These are phyloP conservation scores for Nyctibius bracteatus DNA, from an alignment of 2,113 vertebrate genomes.

Conservation along the genomic window DNA sequence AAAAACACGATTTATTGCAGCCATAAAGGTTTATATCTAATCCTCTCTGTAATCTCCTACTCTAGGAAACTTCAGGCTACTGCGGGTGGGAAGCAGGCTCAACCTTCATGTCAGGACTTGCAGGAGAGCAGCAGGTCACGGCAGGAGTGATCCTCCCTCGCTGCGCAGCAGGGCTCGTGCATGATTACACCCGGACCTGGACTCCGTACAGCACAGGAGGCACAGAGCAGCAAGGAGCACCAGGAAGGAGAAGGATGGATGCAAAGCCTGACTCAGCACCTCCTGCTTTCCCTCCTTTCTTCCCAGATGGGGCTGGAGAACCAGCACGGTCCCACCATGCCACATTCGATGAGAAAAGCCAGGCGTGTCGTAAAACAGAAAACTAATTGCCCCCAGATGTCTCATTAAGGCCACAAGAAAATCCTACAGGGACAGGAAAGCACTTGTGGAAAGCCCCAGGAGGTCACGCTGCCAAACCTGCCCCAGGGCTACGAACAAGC, in stretches of 20 bases:
- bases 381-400: slow-evolving; percentile 34
- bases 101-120: not conserved
- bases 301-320: not conserved
- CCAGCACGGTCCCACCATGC: not conserved
- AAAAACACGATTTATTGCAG: not conserved
- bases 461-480: not conserved
- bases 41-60: not conserved
- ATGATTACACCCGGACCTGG: not conserved
- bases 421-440: not conserved
- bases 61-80: not conserved
- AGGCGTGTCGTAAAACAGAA: not conserved
- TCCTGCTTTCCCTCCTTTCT: not conserved
- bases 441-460: not conserved
- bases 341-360: not conserved
- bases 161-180: rapidly evolving
- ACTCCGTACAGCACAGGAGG: not conserved
- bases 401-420: slow-evolving; percentile 32
- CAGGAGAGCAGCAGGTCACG: not conserved
- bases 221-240: not conserved
- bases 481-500: not conserved
- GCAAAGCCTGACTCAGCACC: not conserved
- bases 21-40: not conserved
- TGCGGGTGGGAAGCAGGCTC: not conserved
- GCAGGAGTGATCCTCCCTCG: not conserved
- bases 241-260: not conserved